phyloP scores from a whole-genome alignment of 2,888 invertebrate genomes.

The Micoletzkya japonica region DNA sequence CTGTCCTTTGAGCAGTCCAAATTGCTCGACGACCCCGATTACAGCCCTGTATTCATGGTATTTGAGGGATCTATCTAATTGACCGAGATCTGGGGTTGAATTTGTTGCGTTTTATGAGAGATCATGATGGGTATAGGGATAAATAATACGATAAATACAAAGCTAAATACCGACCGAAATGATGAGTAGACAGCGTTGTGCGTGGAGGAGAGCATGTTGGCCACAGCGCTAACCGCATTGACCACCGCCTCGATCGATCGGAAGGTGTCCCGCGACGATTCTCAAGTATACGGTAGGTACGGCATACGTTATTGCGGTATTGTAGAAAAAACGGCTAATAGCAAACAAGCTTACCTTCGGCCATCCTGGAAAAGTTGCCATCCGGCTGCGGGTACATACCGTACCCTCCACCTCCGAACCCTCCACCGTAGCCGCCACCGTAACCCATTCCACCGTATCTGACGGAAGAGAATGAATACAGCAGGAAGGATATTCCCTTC shows the following conservation, averaged over 20 bases:
- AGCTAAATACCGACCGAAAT: too few relatives aligned
- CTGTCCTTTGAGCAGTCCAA: conserved; percentile 80
- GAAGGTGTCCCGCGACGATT: conserved; percentile 87
- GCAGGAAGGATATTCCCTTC: background rate
- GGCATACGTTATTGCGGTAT: background rate
- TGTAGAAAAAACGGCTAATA: background rate
- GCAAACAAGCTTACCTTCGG: conserved; percentile 44
- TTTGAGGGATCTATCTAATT: conserved; percentile 29
- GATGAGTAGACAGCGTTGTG: conserved; percentile 93
- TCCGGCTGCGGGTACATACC: conserved; percentile 33
- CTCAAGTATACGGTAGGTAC: conserved; percentile 63
- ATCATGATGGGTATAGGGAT: background rate
- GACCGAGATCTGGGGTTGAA: too few relatives aligned
- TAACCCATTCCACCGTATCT: conserved; percentile 25
- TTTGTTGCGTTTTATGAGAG: too few relatives aligned
- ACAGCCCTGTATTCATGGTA: too few relatives aligned
- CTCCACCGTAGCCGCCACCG: conserved; percentile 25
- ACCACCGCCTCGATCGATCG: conserved; percentile 90
- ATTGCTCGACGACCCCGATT: conserved; percentile 91
- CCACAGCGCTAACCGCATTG: conserved; percentile 82
- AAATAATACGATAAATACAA: background rate
- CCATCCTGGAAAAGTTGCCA: conserved; percentile 52
- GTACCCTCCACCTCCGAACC: conserved; percentile 29
- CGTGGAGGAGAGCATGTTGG: conserved; percentile 94
- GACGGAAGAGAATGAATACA: background rate